phyloP scores from a whole-genome alignment of 1,140 invertebrate species.

The Neodiprion virginianus region DNA sequence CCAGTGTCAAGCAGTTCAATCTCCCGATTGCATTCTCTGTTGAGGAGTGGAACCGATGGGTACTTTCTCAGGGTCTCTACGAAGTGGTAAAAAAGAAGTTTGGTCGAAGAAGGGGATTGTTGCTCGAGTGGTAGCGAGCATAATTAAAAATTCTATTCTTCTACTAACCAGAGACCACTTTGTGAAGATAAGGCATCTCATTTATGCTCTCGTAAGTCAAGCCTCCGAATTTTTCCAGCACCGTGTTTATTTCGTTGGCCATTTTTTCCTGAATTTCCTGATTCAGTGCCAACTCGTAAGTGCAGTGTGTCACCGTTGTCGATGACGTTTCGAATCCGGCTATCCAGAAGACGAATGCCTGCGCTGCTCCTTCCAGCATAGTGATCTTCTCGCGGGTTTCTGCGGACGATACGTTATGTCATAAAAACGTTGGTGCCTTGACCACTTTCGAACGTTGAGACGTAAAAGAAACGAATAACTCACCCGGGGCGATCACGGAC shows the following conservation, averaged over 20 bases:
- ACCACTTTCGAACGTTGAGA: too few species aligned
- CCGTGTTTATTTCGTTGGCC: not conserved
- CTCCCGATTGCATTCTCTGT: slow-evolving; percentile 59
- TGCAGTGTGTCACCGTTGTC: slow-evolving; percentile 32
- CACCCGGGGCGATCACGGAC: not conserved
- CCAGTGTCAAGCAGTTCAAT: slow-evolving; percentile 60
- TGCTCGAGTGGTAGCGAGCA: not conserved
- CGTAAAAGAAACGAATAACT: slow-evolving; percentile 10
- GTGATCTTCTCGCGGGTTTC: slow-evolving; percentile 37
- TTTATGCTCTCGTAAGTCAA: slow-evolving; percentile 35
- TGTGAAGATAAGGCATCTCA: slow-evolving; percentile 40
- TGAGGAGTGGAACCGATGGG: slow-evolving; percentile 61
- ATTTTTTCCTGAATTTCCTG: slow-evolving; percentile 9
- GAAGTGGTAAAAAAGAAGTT: slow-evolving; percentile 13
- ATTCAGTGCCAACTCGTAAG: slow-evolving; percentile 37
- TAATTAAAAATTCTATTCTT: not conserved
- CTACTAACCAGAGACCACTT: slow-evolving; percentile 35
- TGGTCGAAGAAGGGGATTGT: not conserved
- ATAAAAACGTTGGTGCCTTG: slow-evolving; percentile 26
- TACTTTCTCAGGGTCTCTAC: slow-evolving; percentile 66
- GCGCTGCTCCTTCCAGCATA: slow-evolving; percentile 33
- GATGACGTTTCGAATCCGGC: slow-evolving; percentile 56
- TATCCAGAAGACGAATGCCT: slow-evolving; percentile 43
- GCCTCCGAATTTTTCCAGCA: slow-evolving; percentile 22
- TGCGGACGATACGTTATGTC: slow-evolving; percentile 40